Base-by-base conservation (phyloP, 2,888 invertebrate genomes). In the Rugalucina vietnamica region DNA sequence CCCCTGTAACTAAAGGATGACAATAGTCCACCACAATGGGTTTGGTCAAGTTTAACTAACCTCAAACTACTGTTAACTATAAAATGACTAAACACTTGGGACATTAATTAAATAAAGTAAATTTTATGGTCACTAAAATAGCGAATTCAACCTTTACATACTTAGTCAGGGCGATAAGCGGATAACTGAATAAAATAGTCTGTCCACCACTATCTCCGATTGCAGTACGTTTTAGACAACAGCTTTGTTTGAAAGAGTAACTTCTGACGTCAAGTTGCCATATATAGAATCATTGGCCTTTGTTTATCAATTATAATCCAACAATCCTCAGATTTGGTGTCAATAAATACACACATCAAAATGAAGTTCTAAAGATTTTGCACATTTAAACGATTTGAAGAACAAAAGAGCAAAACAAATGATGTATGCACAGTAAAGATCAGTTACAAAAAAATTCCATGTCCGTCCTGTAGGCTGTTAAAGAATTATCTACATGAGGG, bases 221-320 rank as follows among this genome's bases (percentile, higher is more conserved):
- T 57, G 12, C 57, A n/a, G n/a, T n/a, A n/a, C n/a, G n/a, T n/a
- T n/a, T n/a, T n/a, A n/a, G n/a, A n/a, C 3, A 10, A 27, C 24
- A 57, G 27, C 18, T n/a, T 65, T 54, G 60, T 76, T 76, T 60
- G 76, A 76, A 76, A 65, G 43, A 24, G 60, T 57, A 21, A 32
- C 24, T 18, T 37, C 39, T 76, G 76, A 76, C 76, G 76, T 76
- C 76, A 76, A 39, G 3, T 18, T 10, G 65, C 65, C 65, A 65
- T 34, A 65, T 65, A n/a, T 65, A 65, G 65, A 12, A 18, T 29
- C 32, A 18, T 34, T 21, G 32, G 32, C 34, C 29, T 65, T 65
- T 65, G 34, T 65, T 65, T 65, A 32, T 65, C 34, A 34, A 29
- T 5, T 34, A 65, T 34, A 65, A 65, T 65, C 65, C 34, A 18